A percentile compares a stretch with the other conserved stretches of the same genome.
Conservation (phyloP, 2,888 invertebrate species). For the Clanis bilineata region DNA sequence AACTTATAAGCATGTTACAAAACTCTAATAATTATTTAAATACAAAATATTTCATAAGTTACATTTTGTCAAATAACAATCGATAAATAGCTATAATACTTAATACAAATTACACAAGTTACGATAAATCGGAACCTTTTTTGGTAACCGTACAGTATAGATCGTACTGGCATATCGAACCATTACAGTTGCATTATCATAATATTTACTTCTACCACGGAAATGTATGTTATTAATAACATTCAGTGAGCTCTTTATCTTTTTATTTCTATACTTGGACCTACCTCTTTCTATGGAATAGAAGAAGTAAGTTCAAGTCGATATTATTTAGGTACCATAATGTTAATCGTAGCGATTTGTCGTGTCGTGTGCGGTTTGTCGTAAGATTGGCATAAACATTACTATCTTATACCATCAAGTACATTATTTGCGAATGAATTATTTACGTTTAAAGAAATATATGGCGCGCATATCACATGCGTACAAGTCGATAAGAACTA, state of each 20-base stretch:
- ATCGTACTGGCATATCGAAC: too few relatives aligned
- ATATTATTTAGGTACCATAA: too few relatives aligned
- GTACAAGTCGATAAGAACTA: not conserved
- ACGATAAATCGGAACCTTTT: not conserved
- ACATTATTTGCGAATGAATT: not conserved
- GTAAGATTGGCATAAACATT: not conserved
- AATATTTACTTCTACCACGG: too few relatives aligned
- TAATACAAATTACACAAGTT: not conserved
- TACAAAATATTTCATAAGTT: conserved; percentile 11
- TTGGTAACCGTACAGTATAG: not conserved
- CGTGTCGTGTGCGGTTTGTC: not conserved
- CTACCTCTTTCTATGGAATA: too few relatives aligned
- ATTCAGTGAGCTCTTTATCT: too few relatives aligned
- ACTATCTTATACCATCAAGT: not conserved
- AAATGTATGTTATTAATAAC: too few relatives aligned
- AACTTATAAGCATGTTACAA: conserved; percentile 6
- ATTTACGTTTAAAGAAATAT: not conserved
- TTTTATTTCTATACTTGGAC: too few relatives aligned
- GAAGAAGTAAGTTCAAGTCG: too few relatives aligned
- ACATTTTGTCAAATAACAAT: conserved; percentile 1
- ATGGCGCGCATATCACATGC: not conserved
- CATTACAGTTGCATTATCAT: too few relatives aligned
- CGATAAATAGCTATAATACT: not conserved
- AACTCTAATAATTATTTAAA: not conserved
- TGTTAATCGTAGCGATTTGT: not conserved